Percentiles rank a stretch among this genome's conserved stretches.
These are phyloP conservation scores for Clarias laeviceps DNA, from an alignment of 2,797 vertebrate genomes.

Conservation along the genomic window DNA sequence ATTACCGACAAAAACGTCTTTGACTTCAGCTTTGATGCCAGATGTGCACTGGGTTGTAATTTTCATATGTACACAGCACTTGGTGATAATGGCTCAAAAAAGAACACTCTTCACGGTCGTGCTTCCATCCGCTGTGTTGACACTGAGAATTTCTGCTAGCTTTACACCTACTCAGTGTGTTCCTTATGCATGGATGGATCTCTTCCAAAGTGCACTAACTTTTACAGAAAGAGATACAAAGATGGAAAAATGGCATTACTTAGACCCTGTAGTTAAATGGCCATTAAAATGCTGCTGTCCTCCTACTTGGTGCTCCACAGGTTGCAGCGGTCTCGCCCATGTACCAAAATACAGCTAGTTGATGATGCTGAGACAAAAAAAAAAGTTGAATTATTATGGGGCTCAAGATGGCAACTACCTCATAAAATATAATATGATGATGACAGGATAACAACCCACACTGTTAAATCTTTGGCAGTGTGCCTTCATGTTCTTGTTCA, in stretches of 20 bases:
- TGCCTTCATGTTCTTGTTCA: neutral
- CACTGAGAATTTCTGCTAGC: constrained; percentile 18
- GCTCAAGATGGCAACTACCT: constrained; percentile 27
- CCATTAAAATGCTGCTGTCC: constrained; percentile 42
- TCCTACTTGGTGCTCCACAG: constrained; percentile 36
- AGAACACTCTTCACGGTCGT: constrained; percentile 19
- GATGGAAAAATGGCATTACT: constrained; percentile 29
- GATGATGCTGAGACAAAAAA: constrained; percentile 26
- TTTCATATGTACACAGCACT: constrained; percentile 17
- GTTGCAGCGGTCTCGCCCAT: constrained; percentile 17
- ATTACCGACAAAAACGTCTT: neutral
- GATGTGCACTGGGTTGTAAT: constrained; percentile 33
- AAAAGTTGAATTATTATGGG: constrained; percentile 21
- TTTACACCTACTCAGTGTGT: constrained; percentile 10
- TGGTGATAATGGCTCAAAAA: constrained; percentile 28
- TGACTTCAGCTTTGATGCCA: neutral
- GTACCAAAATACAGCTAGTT: constrained; percentile 45
- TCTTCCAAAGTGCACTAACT: constrained; percentile 13
- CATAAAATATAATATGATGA: constrained; percentile 33
- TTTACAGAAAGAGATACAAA: constrained; percentile 33
- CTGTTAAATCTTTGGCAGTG: neutral
- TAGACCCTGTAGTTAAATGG: constrained; percentile 37
- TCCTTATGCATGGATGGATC: constrained; percentile 22
- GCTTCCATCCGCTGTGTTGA: constrained; percentile 30
- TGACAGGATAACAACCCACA: constrained; percentile 30